Evolutionary conservation across 2,113 vertebrate species (phyloP).

Genomic region (Nothocercus julius): DNA sequence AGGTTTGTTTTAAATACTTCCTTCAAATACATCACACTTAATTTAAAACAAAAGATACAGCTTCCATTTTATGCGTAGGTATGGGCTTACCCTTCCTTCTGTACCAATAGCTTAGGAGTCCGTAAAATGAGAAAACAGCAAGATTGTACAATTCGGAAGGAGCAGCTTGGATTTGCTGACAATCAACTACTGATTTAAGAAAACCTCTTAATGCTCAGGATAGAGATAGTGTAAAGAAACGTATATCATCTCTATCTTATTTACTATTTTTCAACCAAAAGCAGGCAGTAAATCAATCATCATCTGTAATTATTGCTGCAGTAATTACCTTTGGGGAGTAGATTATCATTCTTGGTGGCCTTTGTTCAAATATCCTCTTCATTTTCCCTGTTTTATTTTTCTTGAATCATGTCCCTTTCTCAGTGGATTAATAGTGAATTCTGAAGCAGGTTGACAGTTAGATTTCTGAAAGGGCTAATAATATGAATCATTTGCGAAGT

Average conservation of each 20-base stretch:
- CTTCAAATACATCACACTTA: constrained; percentile 48
- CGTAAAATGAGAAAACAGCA: constrained; percentile 40
- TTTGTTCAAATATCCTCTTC: constrained; percentile 44
- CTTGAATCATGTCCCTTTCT: constrained; percentile 44
- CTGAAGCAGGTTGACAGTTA: background rate
- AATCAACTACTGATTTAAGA: constrained; percentile 56
- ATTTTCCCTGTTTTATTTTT: constrained; percentile 40
- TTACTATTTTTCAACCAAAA: constrained; percentile 64
- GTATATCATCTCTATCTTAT: too few species aligned
- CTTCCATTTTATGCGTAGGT: constrained; percentile 69
- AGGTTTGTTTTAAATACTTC: constrained; percentile 46
- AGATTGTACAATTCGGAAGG: constrained; percentile 34
- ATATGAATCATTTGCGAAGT: constrained; percentile 5
- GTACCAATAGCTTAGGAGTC: constrained; percentile 2
- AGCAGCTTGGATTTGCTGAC: constrained; percentile 49
- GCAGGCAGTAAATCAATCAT: constrained; percentile 62
- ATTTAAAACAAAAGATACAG: constrained; percentile 61
- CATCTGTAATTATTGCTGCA: constrained; percentile 60
- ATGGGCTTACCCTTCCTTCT: constrained; percentile 16
- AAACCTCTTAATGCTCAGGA: constrained; percentile 29
- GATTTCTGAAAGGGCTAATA: constrained; percentile 48
- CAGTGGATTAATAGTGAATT: constrained; percentile 18
- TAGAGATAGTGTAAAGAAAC: too few species aligned
- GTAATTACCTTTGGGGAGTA: constrained; percentile 53
- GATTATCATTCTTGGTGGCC: constrained; percentile 56